phyloP scores from a whole-genome alignment of 2,888 invertebrate species.

The Andrena fulva region DNA sequence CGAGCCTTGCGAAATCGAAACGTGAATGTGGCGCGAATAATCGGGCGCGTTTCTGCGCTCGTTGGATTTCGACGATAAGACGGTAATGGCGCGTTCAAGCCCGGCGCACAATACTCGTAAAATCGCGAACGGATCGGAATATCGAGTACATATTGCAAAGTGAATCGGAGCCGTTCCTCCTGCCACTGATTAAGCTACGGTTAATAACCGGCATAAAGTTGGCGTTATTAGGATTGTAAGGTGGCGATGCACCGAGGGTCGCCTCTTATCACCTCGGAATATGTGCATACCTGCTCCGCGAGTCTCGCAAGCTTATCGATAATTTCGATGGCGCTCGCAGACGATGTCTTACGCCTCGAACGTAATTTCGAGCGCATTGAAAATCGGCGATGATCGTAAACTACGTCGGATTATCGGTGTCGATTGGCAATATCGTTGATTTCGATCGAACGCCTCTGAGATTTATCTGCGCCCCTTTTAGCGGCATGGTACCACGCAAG shows the following conservation, averaged over 20 bases:
- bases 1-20: constrained; percentile 42
- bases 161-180: constrained; percentile 6
- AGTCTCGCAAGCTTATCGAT: background rate
- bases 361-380: constrained; percentile 1
- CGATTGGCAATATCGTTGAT: constrained; percentile 26
- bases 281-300: constrained; percentile 1
- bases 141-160: constrained; percentile 5
- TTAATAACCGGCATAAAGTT: constrained; percentile 47
- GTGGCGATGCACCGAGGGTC: background rate
- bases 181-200: background rate
- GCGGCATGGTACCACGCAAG: background rate
- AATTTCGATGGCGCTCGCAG: background rate
- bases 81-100: constrained; percentile 29
- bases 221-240: constrained; percentile 31
- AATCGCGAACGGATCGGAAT: constrained; percentile 31
- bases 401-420: constrained; percentile 32
- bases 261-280: constrained; percentile 12
- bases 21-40: constrained; percentile 41
- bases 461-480: constrained; percentile 42
- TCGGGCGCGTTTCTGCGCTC: constrained; percentile 22
- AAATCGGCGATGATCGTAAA: constrained; percentile 45
- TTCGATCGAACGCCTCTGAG: constrained; percentile 29
- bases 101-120: constrained; percentile 38
- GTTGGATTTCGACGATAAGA: constrained; percentile 52
- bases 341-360: background rate